phyloP scores from a whole-genome alignment of 2,113 vertebrate genomes.

The Aldabrachelys gigantea region DNA sequence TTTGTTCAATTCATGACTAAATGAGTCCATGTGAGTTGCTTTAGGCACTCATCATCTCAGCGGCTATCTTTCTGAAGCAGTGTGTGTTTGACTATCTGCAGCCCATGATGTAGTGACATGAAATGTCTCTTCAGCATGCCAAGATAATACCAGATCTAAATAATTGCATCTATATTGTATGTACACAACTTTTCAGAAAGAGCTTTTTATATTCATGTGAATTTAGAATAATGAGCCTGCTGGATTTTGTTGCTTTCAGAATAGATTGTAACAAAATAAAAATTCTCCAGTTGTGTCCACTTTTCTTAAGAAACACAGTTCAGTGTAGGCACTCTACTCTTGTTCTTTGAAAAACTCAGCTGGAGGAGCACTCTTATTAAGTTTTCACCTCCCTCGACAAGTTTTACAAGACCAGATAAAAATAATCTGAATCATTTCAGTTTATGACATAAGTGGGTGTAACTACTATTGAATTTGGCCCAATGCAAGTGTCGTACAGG shows the following conservation, averaged over 20 bases:
- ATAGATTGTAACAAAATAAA: constrained; percentile 15
- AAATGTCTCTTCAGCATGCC: constrained; percentile 27
- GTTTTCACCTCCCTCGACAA: not conserved
- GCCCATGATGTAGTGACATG: not conserved
- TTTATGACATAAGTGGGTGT: constrained; percentile 46
- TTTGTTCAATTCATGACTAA: not conserved
- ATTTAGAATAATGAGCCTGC: constrained; percentile 16
- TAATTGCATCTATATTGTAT: constrained; percentile 45
- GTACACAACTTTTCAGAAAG: constrained; percentile 21
- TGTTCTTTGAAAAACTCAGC: not conserved
- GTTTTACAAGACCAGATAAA: constrained; percentile 16
- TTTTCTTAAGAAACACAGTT: not conserved
- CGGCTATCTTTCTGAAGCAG: not conserved
- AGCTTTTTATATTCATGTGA: constrained; percentile 34
- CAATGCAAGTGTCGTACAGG: not conserved
- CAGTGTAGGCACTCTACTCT: not conserved
- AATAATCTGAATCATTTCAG: constrained; percentile 56
- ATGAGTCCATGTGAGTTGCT: not conserved
- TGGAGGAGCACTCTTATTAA: constrained; percentile 7
- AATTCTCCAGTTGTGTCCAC: not conserved
- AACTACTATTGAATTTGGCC: constrained; percentile 52
- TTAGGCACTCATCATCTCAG: not conserved
- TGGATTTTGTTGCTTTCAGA: constrained; percentile 40
- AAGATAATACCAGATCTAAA: not conserved
- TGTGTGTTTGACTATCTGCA: constrained; percentile 6